A percentile compares a stretch with the other conserved stretches of the same genome.
Conservation (phyloP, 53 echinoderm and acorn worm species). For the Temnopleurus reevesii region DNA sequence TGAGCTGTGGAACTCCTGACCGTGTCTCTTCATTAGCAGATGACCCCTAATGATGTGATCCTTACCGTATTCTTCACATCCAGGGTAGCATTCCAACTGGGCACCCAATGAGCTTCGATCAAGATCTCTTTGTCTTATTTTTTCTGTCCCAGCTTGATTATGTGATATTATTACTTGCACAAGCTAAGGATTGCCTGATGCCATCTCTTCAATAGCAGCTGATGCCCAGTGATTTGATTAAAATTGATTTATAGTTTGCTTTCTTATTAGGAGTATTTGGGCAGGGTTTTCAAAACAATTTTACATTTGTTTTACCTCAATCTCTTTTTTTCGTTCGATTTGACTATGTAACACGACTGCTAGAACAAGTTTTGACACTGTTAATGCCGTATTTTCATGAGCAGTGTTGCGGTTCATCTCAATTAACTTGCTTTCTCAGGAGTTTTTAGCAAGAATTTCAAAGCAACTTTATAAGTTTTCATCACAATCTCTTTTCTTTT, state of each 20-base stretch:
- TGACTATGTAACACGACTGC: constrained; percentile 67
- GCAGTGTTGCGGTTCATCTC: neutral
- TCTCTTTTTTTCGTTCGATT: constrained; percentile 9
- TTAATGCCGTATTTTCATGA: neutral
- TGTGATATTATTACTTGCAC: constrained; percentile 81
- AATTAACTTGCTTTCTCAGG: too few relatives aligned
- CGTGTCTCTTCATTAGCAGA: neutral
- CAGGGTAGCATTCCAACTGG: too few relatives aligned
- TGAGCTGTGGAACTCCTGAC: neutral
- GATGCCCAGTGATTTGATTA: constrained; percentile 75
- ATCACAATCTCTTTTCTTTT: too few relatives aligned
- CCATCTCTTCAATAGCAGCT: constrained; percentile 80
- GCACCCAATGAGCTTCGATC: neutral
- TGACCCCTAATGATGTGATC: too few relatives aligned
- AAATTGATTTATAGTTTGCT: constrained; percentile 76
- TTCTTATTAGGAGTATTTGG: too few relatives aligned
- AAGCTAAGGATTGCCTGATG: constrained; percentile 87
- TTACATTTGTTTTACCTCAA: too few relatives aligned
- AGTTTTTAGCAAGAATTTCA: too few relatives aligned
- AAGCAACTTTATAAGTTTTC: too few relatives aligned
- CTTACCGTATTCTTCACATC: too few relatives aligned
- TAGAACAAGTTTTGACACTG: neutral
- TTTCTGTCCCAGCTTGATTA: constrained; percentile 63
- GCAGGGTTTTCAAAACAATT: too few relatives aligned
- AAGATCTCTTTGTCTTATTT: neutral